Conservation (phyloP, 2,797 vertebrate genomes). For the Anguilla megastoma region DNA sequence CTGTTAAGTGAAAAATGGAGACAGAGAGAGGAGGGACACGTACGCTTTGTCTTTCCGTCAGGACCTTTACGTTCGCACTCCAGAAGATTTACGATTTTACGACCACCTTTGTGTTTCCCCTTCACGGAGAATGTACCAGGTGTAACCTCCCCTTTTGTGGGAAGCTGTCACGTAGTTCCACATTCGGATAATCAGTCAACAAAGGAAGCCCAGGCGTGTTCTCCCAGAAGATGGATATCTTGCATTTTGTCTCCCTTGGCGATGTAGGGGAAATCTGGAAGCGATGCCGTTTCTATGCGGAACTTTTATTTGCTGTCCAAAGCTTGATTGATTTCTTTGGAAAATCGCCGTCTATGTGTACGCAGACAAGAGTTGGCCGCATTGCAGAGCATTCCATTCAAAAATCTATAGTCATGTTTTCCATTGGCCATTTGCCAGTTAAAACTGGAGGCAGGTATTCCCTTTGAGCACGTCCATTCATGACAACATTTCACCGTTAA, state of each 20-base stretch:
- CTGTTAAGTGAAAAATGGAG: neutral
- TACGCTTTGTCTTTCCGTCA: slow-evolving; percentile 53
- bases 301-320: neutral
- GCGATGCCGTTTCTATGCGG: neutral
- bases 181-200: neutral
- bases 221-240: neutral
- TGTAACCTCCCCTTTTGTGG: slow-evolving; percentile 13
- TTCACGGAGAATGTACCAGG: slow-evolving; percentile 57
- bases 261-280: neutral
- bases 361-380: neutral
- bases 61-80: slow-evolving; percentile 58
- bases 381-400: neutral
- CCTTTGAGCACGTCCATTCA: neutral
- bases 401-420: slow-evolving; percentile 48
- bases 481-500: neutral
- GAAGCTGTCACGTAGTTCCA: neutral
- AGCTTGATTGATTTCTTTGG: neutral
- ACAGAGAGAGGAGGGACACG: neutral
- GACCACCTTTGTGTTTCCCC: slow-evolving; percentile 51
- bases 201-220: neutral
- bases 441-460: neutral
- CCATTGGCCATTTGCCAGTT: neutral
- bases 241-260: neutral
- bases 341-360: neutral
- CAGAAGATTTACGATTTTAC: slow-evolving; percentile 66